Percentiles rank a stretch among this genome's conserved stretches.
These are phyloP conservation scores for Sebastes wilsoni DNA, from an alignment of 2,797 vertebrate species.

Conservation along the genomic window DNA sequence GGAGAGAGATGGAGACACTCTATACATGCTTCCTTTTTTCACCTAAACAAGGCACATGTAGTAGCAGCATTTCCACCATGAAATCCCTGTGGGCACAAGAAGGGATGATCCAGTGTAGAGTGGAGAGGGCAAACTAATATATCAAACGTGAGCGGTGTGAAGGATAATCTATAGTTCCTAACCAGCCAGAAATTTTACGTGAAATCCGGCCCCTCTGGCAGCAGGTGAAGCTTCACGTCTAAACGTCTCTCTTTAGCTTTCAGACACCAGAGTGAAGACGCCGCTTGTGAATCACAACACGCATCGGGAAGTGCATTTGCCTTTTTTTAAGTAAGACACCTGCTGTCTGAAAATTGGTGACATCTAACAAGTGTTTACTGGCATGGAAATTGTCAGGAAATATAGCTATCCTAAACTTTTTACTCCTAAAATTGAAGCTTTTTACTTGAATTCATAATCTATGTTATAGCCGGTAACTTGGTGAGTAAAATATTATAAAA, in stretches of 20 bases:
- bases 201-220: slow-evolving; percentile 6
- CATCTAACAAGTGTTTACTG: neutral
- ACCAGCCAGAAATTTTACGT: neutral
- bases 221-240: neutral
- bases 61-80: neutral
- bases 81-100: slow-evolving; percentile 5
- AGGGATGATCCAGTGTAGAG: slow-evolving; percentile 1
- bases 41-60: neutral
- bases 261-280: neutral
- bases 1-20: neutral
- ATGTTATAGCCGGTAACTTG: neutral
- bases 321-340: neutral
- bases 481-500: neutral
- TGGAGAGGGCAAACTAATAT: slow-evolving; percentile 23
- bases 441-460: neutral
- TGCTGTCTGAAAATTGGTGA: neutral
- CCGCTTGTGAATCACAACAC: neutral
- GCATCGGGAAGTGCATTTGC: neutral
- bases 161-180: slow-evolving; percentile 34
- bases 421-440: neutral
- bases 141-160: slow-evolving; percentile 11
- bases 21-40: neutral
- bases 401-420: neutral
- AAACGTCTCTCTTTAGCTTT: neutral
- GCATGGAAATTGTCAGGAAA: neutral